Evolutionary conservation across 1,140 invertebrate genomes (phyloP).

Genomic region (Drosophila serrata): DNA sequence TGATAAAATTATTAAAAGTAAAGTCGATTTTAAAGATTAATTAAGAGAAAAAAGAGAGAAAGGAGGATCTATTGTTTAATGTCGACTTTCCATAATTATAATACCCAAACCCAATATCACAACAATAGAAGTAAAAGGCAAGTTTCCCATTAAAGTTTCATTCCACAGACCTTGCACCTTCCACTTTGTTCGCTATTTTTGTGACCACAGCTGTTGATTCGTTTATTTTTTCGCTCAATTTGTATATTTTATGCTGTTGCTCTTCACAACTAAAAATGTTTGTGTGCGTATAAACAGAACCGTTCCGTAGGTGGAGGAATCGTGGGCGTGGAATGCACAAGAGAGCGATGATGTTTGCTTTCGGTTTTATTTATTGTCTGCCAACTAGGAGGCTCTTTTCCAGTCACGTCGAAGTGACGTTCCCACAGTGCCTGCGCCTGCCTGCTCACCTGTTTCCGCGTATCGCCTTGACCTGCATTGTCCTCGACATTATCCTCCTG

Average conservation of each 20-base stretch:
- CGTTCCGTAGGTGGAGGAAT: constrained; percentile 26
- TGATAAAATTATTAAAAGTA: neutral
- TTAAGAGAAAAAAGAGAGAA: neutral
- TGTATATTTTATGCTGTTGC: constrained; percentile 58
- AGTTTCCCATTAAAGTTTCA: neutral
- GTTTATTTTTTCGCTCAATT: constrained; percentile 15
- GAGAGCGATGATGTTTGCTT: constrained; percentile 39
- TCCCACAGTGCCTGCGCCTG: neutral
- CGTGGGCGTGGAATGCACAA: constrained; percentile 57
- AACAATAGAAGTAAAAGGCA: constrained; percentile 5
- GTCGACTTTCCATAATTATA: neutral
- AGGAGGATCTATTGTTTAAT: neutral
- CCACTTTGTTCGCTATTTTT: constrained; percentile 2
- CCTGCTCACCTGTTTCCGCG: constrained; percentile 33
- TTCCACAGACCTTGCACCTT: neutral
- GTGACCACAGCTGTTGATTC: constrained; percentile 26
- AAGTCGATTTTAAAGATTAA: too few relatives aligned
- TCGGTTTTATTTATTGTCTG: constrained; percentile 37
- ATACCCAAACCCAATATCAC: neutral
- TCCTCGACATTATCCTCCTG: constrained; percentile 61
- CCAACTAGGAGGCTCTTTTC: constrained; percentile 25
- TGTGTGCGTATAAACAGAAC: constrained; percentile 56
- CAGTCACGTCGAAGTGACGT: constrained; percentile 12
- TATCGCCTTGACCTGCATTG: constrained; percentile 64
- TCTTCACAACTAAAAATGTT: constrained; percentile 51